Evolutionary conservation across 2,113 vertebrate species (phyloP).

Genomic region (Aviceda subcristata): DNA sequence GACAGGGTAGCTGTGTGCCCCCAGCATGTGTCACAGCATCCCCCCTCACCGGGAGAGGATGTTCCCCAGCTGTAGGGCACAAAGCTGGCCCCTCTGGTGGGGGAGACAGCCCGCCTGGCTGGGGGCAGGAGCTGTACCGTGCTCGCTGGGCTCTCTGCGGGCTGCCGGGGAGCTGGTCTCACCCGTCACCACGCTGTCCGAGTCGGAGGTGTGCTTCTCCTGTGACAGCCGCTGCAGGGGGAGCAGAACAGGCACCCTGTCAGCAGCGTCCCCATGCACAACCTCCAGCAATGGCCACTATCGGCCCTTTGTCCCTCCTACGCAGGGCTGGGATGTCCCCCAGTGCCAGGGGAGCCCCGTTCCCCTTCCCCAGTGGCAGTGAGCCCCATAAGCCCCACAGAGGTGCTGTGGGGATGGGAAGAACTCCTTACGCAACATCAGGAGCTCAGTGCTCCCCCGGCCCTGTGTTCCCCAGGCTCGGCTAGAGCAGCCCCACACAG

Average conservation of each 20-base stretch:
- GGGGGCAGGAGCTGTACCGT: conserved; percentile 67
- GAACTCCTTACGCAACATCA: rapidly evolving
- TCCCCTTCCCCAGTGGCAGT: not conserved
- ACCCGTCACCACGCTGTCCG: conserved; percentile 79
- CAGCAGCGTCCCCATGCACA: not conserved
- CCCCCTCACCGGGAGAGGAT: not conserved
- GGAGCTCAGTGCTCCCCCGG: not conserved
- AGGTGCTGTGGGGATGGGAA: not conserved
- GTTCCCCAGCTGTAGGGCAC: not conserved
- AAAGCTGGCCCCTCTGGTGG: rapidly evolving
- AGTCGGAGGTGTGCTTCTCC: conserved; percentile 91
- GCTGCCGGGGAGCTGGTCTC: conserved; percentile 68
- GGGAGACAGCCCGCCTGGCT: not conserved
- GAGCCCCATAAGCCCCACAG: not conserved
- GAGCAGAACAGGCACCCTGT: not conserved
- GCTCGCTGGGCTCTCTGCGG: conserved; percentile 77
- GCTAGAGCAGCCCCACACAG: rapidly evolving
- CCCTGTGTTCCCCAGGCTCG: rapidly evolving
- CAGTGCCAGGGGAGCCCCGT: not conserved
- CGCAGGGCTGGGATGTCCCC: not conserved
- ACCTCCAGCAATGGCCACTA: not conserved
- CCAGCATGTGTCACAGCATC: rapidly evolving
- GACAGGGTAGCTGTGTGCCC: not conserved
- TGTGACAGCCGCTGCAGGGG: conserved; percentile 80
- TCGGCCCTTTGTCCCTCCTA: not conserved